Conservation (phyloP, 2,888 invertebrate species). For the Torymus tubicola region DNA sequence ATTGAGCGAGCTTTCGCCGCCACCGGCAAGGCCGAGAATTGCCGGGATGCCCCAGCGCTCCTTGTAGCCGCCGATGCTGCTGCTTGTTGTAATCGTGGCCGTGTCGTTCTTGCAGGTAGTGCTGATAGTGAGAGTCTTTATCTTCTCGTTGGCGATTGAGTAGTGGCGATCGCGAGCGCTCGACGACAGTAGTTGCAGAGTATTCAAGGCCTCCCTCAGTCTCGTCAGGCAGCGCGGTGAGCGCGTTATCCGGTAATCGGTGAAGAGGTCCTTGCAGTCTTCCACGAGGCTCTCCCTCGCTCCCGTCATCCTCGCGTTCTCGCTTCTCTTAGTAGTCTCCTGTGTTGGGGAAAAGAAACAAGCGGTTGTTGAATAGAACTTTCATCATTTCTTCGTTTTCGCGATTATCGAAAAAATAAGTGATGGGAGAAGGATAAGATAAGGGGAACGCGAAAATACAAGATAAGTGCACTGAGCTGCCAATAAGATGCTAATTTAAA, state of each 20-base stretch:
- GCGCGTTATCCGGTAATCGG: conserved; percentile 52
- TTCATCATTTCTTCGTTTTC: too few relatives aligned
- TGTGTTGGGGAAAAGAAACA: background rate
- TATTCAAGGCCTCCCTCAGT: conserved; percentile 67
- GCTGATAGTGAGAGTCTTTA: conserved; percentile 26
- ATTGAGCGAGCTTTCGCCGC: conserved; percentile 89
- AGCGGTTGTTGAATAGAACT: background rate
- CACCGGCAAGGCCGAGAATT: conserved; percentile 82
- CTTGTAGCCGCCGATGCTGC: conserved; percentile 66
- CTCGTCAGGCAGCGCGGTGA: conserved; percentile 54
- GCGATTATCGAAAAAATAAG: too few relatives aligned
- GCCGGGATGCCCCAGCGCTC: conserved; percentile 81
- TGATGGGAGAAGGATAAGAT: too few relatives aligned
- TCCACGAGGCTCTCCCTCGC: conserved; percentile 54
- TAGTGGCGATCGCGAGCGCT: conserved; percentile 40
- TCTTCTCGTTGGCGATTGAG: conserved; percentile 22
- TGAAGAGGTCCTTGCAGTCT: conserved; percentile 58
- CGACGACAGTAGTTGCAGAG: conserved; percentile 57
- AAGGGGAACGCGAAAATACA: too few relatives aligned
- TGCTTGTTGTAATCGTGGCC: background rate
- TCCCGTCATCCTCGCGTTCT: conserved; percentile 40
- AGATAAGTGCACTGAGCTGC: too few relatives aligned
- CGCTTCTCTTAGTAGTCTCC: conserved; percentile 14
- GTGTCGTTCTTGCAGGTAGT: conserved; percentile 13
- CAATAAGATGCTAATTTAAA: too few relatives aligned